phyloP scores from a whole-genome alignment of 2,888 invertebrate species.

The Parthenolecanium corni region DNA sequence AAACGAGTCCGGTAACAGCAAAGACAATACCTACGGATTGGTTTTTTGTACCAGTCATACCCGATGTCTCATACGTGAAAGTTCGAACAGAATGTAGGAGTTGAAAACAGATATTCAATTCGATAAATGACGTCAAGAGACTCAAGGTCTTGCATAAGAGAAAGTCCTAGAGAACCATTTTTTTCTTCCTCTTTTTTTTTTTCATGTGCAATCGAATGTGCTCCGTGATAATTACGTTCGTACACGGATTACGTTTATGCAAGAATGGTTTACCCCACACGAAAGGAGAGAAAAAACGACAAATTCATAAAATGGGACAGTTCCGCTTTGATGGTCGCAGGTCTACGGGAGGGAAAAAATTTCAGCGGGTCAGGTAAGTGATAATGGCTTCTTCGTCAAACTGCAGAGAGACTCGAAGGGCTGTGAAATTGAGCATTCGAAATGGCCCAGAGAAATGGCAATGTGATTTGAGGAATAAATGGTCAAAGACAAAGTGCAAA shows the following conservation, averaged over 20 bases:
- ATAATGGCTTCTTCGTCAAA: too few relatives aligned
- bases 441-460: too few relatives aligned
- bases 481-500: too few relatives aligned
- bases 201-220: not conserved
- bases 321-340: too few relatives aligned
- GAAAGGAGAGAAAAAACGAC: conserved; percentile 8
- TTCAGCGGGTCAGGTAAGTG: too few relatives aligned
- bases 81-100: not conserved
- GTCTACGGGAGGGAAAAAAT: too few relatives aligned
- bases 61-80: too few relatives aligned
- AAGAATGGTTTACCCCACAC: not conserved
- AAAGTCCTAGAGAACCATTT: conserved; percentile 7
- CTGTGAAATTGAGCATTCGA: too few relatives aligned
- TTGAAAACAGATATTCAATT: not conserved
- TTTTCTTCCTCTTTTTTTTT: not conserved
- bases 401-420: too few relatives aligned
- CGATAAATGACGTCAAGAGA: conserved; percentile 11
- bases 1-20: not conserved
- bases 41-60: not conserved
- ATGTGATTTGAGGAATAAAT: too few relatives aligned
- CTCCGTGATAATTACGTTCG: not conserved
- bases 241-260: not conserved
- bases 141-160: conserved; percentile 19
- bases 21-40: not conserved
- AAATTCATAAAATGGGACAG: not conserved